These are phyloP conservation scores for Eonycteris spelaea DNA, from an alignment of 2,113 vertebrate genomes.

Conservation along the genomic window DNA sequence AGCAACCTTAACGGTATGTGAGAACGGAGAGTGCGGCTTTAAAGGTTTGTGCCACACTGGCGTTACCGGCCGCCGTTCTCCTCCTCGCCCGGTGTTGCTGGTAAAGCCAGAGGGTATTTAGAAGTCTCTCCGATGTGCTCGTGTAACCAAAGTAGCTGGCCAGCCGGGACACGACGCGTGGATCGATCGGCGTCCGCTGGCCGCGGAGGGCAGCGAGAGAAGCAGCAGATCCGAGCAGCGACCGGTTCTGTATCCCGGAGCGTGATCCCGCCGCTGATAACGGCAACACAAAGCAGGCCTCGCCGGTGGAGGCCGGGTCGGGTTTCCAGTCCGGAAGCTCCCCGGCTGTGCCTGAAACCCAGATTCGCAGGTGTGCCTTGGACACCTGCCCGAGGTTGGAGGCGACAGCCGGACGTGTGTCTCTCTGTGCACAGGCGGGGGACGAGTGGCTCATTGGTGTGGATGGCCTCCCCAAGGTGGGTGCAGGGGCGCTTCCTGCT, in stretches of 20 bases:
- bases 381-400: neutral
- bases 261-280: neutral
- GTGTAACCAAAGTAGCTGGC: neutral
- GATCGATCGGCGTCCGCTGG: accelerated
- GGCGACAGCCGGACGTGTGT: neutral
- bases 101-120: neutral
- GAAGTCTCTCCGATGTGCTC: neutral
- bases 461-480: neutral
- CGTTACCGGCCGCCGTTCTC: accelerated
- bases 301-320: accelerated
- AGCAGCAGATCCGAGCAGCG: neutral
- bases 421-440: accelerated
- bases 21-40: neutral
- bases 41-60: too few relatives aligned
- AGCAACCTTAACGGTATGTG: accelerated
- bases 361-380: neutral
- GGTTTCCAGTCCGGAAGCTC: neutral
- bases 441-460: neutral
- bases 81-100: neutral
- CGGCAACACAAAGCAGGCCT: neutral
- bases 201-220: accelerated
- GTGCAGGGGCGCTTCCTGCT: neutral
- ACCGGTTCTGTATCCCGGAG: accelerated
- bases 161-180: neutral
- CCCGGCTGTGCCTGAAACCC: neutral